Percentiles rank a stretch among this genome's conserved stretches.
phyloP scores from a whole-genome alignment of 2,797 vertebrate species.

The Anableps anableps region DNA sequence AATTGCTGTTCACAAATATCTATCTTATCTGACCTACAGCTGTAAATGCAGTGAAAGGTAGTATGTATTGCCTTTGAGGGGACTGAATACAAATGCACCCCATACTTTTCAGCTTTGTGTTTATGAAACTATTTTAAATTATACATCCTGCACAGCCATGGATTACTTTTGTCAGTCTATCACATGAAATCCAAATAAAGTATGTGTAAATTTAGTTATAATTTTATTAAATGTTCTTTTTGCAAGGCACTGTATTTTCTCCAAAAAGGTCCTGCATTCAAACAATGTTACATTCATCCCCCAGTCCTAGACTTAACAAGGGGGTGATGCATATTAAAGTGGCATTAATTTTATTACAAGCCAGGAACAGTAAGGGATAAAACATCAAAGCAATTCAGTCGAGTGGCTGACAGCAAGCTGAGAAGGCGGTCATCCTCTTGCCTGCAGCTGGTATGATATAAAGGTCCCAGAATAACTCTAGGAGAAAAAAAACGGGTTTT shows the following conservation, averaged over 20 bases:
- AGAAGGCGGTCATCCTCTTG: slow-evolving; percentile 46
- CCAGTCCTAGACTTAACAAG: slow-evolving; percentile 59
- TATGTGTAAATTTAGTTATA: neutral
- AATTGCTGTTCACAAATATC: too few relatives aligned
- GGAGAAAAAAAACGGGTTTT: slow-evolving; percentile 16
- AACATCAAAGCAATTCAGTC: slow-evolving; percentile 63
- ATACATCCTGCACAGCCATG: neutral
- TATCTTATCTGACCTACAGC: neutral
- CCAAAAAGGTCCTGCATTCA: slow-evolving; percentile 57
- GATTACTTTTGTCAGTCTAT: neutral
- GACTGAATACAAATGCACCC: neutral
- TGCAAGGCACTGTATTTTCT: neutral
- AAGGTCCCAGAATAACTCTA: slow-evolving; percentile 46
- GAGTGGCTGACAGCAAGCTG: slow-evolving; percentile 59
- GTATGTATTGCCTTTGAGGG: neutral
- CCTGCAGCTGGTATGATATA: slow-evolving; percentile 58
- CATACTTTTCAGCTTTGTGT: neutral
- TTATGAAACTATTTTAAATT: neutral
- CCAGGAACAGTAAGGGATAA: slow-evolving; percentile 45
- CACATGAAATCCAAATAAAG: neutral
- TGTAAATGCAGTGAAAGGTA: neutral
- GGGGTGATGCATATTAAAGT: slow-evolving; percentile 72
- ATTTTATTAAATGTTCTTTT: neutral
- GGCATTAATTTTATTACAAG: slow-evolving; percentile 73
- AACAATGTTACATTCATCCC: slow-evolving; percentile 65